Evolutionary conservation across 1,140 invertebrate genomes (phyloP).

Genomic region (Caenorhabditis inopinata): DNA sequence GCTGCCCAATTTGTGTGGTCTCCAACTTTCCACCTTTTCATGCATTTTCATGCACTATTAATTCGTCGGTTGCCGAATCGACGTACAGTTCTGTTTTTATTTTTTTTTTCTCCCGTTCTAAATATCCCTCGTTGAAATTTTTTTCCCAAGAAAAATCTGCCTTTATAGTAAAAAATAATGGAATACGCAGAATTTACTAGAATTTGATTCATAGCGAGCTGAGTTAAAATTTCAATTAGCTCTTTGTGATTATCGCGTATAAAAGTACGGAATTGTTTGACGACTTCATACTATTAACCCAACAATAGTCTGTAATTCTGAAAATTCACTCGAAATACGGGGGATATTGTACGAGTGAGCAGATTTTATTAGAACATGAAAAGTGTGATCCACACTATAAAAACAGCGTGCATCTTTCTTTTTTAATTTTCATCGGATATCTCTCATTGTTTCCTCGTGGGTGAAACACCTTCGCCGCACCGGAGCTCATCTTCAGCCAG

Average conservation of each 20-base stretch:
- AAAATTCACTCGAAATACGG: too few species aligned
- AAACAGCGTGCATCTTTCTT: neutral
- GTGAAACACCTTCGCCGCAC: neutral
- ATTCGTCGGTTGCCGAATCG: slow-evolving; percentile 12
- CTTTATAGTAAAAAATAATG: too few species aligned
- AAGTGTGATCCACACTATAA: slow-evolving; percentile 10
- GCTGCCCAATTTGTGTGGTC: too few species aligned
- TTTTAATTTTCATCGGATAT: neutral
- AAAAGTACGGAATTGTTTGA: too few species aligned
- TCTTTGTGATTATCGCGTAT: too few species aligned
- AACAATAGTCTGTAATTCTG: too few species aligned
- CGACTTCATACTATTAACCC: too few species aligned
- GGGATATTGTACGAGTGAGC: neutral
- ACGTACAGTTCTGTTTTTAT: neutral
- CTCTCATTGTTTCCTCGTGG: neutral
- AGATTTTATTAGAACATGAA: neutral
- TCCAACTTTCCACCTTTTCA: neutral
- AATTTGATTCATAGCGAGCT: too few species aligned
- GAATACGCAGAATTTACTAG: too few species aligned
- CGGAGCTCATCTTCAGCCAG: slow-evolving; percentile 21
- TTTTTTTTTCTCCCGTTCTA: neutral
- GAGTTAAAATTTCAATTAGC: too few species aligned
- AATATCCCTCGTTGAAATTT: too few species aligned
- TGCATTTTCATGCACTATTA: neutral
- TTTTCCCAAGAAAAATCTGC: too few species aligned